These are phyloP conservation scores for Pseudochirops cupreus DNA, from an alignment of 2,797 vertebrate genomes.

Conservation along the genomic window DNA sequence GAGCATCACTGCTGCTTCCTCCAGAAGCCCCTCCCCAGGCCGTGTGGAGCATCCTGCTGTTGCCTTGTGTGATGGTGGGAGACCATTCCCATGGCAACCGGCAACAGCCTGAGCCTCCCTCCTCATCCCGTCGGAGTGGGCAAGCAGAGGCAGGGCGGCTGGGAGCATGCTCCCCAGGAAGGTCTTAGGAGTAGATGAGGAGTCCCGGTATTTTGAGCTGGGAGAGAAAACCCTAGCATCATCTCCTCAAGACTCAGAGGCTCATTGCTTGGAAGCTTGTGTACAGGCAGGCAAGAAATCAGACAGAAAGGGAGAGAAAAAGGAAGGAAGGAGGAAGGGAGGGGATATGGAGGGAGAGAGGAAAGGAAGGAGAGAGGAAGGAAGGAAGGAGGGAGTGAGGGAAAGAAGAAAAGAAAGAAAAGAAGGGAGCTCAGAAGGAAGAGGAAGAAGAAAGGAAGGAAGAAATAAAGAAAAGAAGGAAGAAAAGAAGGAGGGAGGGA, in stretches of 20 bases:
- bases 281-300: background rate
- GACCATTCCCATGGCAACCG: background rate
- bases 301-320: background rate
- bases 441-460: no score
- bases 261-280: background rate
- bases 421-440: no score
- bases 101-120: background rate
- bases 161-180: background rate
- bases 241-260: background rate
- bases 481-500: accelerated
- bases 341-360: no score
- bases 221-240: background rate
- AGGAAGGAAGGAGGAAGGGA: no score
- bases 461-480: no score
- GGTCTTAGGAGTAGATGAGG: background rate
- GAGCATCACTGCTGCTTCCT: background rate
- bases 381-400: accelerated
- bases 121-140: background rate
- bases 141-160: background rate
- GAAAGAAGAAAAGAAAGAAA: accelerated
- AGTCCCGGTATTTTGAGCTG: background rate
- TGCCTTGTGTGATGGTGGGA: background rate
- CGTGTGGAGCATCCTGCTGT: background rate
- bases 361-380: accelerated
- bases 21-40: background rate